Percentiles rank a stretch among this genome's conserved stretches.
phyloP scores from a whole-genome alignment of 2,888 invertebrate species.

The Acronicta leporina region DNA sequence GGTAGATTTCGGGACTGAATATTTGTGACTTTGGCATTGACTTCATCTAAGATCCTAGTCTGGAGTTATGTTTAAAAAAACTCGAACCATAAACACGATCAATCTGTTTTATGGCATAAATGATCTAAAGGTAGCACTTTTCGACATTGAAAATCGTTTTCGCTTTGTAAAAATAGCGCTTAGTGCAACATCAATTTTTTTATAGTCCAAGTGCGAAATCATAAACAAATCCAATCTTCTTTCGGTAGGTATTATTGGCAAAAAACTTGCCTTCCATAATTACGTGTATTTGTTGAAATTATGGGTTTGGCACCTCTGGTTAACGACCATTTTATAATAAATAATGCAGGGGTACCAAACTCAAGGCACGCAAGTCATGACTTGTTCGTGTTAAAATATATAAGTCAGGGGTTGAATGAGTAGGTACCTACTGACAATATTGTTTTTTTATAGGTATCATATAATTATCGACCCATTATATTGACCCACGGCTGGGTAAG shows the following conservation, averaged over 20 bases:
- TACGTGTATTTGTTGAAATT: slow-evolving; percentile 1
- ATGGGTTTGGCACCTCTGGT: not conserved
- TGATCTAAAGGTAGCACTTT: slow-evolving; percentile 10
- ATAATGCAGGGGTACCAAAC: not conserved
- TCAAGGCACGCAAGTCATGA: too few species aligned
- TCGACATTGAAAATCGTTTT: slow-evolving; percentile 1
- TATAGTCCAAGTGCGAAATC: not conserved
- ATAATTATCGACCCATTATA: too few species aligned
- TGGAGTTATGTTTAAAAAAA: too few species aligned
- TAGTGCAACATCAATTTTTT: slow-evolving; percentile 4
- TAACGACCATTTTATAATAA: not conserved
- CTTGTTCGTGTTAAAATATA: too few species aligned
- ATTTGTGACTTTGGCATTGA: too few species aligned
- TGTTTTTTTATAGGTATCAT: too few species aligned
- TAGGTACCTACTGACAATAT: too few species aligned
- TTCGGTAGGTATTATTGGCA: not conserved
- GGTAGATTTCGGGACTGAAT: too few species aligned
- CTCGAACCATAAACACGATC: not conserved
- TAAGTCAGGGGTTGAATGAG: too few species aligned
- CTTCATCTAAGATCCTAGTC: too few species aligned
- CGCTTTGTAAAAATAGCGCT: not conserved
- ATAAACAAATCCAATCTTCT: not conserved
- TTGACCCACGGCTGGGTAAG: too few species aligned
- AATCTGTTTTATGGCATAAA: slow-evolving; percentile 19
- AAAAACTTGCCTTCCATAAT: not conserved